Percentiles rank a stretch among this genome's conserved stretches.
These are phyloP conservation scores for Automeris io DNA, from an alignment of 2,888 invertebrate species.

Conservation along the genomic window DNA sequence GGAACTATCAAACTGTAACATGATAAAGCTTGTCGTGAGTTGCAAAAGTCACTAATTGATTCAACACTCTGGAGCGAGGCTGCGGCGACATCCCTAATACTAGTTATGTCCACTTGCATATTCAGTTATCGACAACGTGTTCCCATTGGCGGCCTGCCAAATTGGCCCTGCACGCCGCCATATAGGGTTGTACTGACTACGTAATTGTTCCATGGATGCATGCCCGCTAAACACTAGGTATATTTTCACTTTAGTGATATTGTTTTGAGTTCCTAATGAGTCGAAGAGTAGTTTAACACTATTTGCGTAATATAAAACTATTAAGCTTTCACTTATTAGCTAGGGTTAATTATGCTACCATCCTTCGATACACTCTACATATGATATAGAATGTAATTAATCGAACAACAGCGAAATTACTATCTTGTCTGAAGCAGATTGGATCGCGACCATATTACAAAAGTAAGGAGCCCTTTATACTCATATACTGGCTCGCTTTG, in stretches of 20 bases:
- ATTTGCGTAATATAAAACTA: too few species aligned
- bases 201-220: slow-evolving; percentile 33
- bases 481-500: too few species aligned
- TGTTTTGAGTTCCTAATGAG: background rate
- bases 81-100: slow-evolving; percentile 8
- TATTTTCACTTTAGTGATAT: slow-evolving; percentile 15
- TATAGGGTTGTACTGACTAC: slow-evolving; percentile 24
- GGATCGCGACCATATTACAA: too few species aligned
- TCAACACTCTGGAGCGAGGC: background rate
- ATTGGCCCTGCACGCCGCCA: slow-evolving; percentile 37
- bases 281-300: too few species aligned
- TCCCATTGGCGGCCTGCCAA: slow-evolving; percentile 59
- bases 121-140: slow-evolving; percentile 59
- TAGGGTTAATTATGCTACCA: too few species aligned
- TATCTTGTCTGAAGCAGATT: too few species aligned
- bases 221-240: slow-evolving; percentile 18
- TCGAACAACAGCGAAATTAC: too few species aligned
- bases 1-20: background rate
- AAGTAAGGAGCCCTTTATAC: too few species aligned
- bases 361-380: too few species aligned
- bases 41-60: background rate
- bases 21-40: background rate
- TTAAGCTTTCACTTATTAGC: too few species aligned
- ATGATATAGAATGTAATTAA: too few species aligned
- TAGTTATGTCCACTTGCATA: slow-evolving; percentile 40